A percentile compares a stretch with the other conserved stretches of the same genome.
Evolutionary conservation across 2,113 vertebrate genomes (phyloP).

Genomic region (Tupaia chinensis): DNA sequence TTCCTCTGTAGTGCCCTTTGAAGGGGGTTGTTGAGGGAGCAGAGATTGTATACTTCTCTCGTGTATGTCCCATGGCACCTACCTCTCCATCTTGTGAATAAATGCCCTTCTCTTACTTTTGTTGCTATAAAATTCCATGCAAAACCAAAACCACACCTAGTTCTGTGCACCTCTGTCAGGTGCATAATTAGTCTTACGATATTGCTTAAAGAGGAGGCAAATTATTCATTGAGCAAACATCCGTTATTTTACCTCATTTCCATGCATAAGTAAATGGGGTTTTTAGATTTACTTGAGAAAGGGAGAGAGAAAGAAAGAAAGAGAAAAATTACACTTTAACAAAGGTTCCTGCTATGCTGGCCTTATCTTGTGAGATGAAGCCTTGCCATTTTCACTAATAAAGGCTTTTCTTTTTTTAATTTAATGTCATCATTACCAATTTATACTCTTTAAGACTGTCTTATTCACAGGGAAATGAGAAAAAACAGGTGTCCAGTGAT

Average conservation of each 20-base stretch:
- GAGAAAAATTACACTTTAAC: background rate
- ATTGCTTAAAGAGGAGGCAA: background rate
- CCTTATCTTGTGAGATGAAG: conserved; percentile 70
- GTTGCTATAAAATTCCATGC: background rate
- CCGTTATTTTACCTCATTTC: background rate
- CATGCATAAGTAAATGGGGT: background rate
- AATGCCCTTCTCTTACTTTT: background rate
- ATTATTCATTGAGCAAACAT: background rate
- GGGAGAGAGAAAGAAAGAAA: background rate
- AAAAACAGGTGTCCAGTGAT: conserved; percentile 66
- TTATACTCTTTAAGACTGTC: conserved; percentile 9
- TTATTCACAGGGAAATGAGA: conserved; percentile 17
- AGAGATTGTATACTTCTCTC: background rate
- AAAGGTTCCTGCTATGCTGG: conserved; percentile 38
- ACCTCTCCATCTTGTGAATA: background rate
- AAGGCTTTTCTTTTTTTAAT: conserved; percentile 70
- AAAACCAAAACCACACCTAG: background rate
- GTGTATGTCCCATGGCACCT: background rate
- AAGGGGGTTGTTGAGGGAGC: background rate
- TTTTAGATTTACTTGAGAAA: background rate
- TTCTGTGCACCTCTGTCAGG: background rate
- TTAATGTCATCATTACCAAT: conserved; percentile 71
- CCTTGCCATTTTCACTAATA: conserved; percentile 69
- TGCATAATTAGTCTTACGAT: background rate
- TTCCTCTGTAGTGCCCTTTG: background rate